phyloP scores from a whole-genome alignment of 2,113 vertebrate genomes.

The Sphyrna mokarran region DNA sequence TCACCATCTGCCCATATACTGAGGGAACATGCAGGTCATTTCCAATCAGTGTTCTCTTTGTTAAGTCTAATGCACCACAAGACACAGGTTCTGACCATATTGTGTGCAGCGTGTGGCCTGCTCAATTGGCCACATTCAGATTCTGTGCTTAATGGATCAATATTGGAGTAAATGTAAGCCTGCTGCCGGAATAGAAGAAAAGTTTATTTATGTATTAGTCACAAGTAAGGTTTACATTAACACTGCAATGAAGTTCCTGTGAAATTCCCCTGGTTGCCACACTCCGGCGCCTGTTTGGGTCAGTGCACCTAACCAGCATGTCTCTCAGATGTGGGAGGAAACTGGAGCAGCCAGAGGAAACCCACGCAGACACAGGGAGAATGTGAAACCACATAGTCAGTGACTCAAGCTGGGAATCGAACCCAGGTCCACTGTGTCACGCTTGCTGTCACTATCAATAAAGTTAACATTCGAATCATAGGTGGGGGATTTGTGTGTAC shows the following conservation, averaged over 20 bases:
- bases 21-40: neutral
- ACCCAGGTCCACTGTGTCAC: no score
- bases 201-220: no score
- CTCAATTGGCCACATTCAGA: neutral
- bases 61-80: neutral
- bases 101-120: neutral
- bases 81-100: neutral
- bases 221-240: no score
- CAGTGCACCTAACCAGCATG: no score
- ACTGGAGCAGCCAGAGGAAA: no score
- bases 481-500: neutral
- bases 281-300: no score
- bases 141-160: neutral
- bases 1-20: constrained; percentile 14
- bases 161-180: neutral
- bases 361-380: no score
- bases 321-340: no score
- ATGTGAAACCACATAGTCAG: no score
- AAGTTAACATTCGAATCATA: neutral
- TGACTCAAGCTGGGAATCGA: no score
- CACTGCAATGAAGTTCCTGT: no score
- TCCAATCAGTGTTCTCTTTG: neutral
- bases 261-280: no score
- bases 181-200: neutral
- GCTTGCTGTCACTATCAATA: neutral